phyloP scores from a whole-genome alignment of 1,140 invertebrate species.

The Euglossa dilemma region DNA sequence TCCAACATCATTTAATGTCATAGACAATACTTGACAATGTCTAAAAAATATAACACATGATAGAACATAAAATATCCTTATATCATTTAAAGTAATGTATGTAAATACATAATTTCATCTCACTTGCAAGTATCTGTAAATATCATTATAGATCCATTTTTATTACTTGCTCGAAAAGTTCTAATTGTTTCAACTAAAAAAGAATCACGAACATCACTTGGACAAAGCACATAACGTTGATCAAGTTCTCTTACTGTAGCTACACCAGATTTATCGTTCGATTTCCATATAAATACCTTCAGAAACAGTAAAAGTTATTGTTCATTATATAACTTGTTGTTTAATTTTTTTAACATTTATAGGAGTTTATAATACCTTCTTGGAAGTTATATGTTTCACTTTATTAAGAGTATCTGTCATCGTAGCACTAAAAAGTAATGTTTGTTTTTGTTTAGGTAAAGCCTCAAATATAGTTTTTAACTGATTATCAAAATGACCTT shows the following conservation, averaged over 20 bases:
- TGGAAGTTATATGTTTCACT: slow-evolving; percentile 86
- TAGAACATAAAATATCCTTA: background rate
- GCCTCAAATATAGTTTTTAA: slow-evolving; percentile 91
- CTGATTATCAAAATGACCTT: slow-evolving; percentile 91
- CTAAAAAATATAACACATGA: slow-evolving; percentile 76
- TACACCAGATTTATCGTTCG: slow-evolving; percentile 84
- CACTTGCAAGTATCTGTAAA: slow-evolving; percentile 98
- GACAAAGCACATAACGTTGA: slow-evolving; percentile 95
- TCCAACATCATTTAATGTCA: slow-evolving; percentile 93
- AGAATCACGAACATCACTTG: slow-evolving; percentile 95
- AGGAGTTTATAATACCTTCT: slow-evolving; percentile 77
- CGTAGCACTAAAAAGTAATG: slow-evolving; percentile 97
- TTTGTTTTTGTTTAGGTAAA: slow-evolving; percentile 92
- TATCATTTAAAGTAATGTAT: background rate
- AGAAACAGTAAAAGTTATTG: slow-evolving; percentile 22
- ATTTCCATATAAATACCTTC: slow-evolving; percentile 86
- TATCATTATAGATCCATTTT: slow-evolving; percentile 93
- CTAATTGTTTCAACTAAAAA: slow-evolving; percentile 95
- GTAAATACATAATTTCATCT: slow-evolving; percentile 62
- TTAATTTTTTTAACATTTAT: background rate
- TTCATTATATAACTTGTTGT: background rate
- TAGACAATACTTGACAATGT: slow-evolving; percentile 92
- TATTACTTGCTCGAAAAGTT: slow-evolving; percentile 88
- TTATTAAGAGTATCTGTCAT: slow-evolving; percentile 93
- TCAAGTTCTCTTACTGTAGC: slow-evolving; percentile 94